Conservation (phyloP, 2,797 vertebrate genomes). For the Chromobotia macracanthus region DNA sequence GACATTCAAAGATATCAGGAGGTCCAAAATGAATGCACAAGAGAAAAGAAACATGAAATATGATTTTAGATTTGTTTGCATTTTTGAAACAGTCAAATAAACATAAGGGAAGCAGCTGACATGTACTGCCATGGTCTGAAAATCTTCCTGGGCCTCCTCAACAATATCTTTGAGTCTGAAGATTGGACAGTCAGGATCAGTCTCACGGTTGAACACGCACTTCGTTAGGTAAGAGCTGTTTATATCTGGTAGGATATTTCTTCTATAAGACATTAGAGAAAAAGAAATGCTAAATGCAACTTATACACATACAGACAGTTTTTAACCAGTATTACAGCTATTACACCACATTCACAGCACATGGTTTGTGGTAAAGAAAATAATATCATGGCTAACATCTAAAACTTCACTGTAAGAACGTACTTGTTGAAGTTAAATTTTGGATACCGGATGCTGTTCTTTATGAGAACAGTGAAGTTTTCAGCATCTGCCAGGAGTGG, state of each 20-base stretch:
- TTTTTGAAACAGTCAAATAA: slow-evolving; percentile 1
- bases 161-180: slow-evolving; percentile 85
- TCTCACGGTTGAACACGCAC: slow-evolving; percentile 74
- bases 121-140: slow-evolving; percentile 82
- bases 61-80: not conserved
- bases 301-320: not conserved
- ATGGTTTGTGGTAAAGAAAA: too few species aligned
- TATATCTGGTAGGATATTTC: slow-evolving; percentile 83
- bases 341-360: too few species aligned
- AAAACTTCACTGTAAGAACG: not conserved
- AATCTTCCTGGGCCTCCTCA: slow-evolving; percentile 79
- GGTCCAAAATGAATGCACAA: not conserved
- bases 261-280: slow-evolving; percentile 61
- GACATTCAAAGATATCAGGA: not conserved
- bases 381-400: too few species aligned
- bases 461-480: slow-evolving; percentile 61
- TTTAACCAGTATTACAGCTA: too few species aligned
- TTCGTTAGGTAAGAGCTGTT: slow-evolving; percentile 73
- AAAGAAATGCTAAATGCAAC: not conserved
- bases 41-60: not conserved
- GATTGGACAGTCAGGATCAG: slow-evolving; percentile 80
- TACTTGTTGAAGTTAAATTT: slow-evolving; percentile 83
- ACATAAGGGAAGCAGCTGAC: slow-evolving; percentile 63
- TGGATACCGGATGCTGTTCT: slow-evolving; percentile 78
- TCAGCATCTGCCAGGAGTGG: slow-evolving; percentile 82